Conservation (phyloP, 1,140 invertebrate genomes). For the Drosophila sturtevanti region DNA sequence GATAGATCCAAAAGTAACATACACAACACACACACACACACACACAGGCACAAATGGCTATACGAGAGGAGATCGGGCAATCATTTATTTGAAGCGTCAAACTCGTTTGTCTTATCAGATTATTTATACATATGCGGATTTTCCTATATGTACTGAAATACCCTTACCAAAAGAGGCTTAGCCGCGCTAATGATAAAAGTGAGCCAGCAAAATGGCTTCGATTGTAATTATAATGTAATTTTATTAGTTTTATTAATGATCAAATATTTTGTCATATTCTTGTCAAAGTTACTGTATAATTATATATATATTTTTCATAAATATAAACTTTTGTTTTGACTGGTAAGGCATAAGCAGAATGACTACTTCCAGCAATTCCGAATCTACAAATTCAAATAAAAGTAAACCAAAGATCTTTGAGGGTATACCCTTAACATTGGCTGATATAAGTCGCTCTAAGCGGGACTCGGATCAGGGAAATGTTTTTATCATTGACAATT, state of each 20-base stretch:
- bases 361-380: too few relatives aligned
- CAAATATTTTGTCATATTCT: too few relatives aligned
- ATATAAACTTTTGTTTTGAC: too few relatives aligned
- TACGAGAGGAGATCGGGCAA: constrained; percentile 53
- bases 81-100: constrained; percentile 81
- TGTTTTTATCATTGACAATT: constrained; percentile 13
- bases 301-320: too few relatives aligned
- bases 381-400: not conserved
- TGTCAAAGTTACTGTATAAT: too few relatives aligned
- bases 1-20: constrained; percentile 35
- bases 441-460: constrained; percentile 22
- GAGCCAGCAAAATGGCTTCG: too few relatives aligned
- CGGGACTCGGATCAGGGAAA: constrained; percentile 9
- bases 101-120: constrained; percentile 81
- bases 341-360: too few relatives aligned
- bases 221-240: too few relatives aligned
- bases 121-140: constrained; percentile 65
- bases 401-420: constrained; percentile 25
- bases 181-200: not conserved
- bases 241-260: too few relatives aligned
- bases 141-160: constrained; percentile 32
- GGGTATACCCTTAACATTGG: constrained; percentile 41
- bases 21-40: constrained; percentile 29
- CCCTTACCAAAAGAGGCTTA: constrained; percentile 5
- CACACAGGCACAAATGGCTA: constrained; percentile 14